Percentiles rank a stretch among this genome's conserved stretches.
These are phyloP conservation scores for Otis tarda DNA, from an alignment of 2,113 vertebrate genomes.

Conservation along the genomic window DNA sequence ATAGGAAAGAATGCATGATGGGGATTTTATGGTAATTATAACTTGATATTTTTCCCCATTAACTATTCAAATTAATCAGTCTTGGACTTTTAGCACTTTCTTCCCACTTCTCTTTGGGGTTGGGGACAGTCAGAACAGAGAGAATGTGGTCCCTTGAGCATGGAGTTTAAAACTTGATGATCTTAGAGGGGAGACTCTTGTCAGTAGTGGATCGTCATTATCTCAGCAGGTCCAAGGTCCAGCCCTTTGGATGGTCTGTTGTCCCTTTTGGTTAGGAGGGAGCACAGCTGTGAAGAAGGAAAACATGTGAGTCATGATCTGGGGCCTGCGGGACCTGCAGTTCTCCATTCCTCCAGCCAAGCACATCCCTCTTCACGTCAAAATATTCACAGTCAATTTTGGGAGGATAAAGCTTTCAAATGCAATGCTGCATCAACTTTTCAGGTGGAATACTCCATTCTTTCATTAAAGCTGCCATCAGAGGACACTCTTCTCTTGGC, in stretches of 20 bases:
- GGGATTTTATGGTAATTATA: background rate
- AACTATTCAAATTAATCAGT: background rate
- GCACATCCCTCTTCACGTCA: background rate
- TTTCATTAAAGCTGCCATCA: background rate
- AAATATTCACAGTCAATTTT: background rate
- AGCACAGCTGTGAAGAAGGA: constrained; percentile 72
- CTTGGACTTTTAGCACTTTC: constrained; percentile 1
- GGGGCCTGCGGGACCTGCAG: constrained; percentile 33
- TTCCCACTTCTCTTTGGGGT: background rate
- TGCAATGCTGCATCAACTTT: background rate
- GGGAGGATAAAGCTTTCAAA: background rate
- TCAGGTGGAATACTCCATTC: background rate
- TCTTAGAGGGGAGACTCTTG: background rate
- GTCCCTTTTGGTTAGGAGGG: constrained; percentile 57
- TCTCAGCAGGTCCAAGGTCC: constrained; percentile 5
- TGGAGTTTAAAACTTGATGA: background rate
- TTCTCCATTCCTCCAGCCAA: constrained; percentile 23
- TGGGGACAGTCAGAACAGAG: background rate
- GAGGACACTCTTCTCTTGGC: background rate
- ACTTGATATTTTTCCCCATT: background rate
- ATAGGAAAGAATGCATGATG: background rate
- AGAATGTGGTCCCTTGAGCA: background rate
- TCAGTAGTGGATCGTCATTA: background rate
- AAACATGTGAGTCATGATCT: constrained; percentile 63
- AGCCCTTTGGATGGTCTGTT: constrained; percentile 25